Percentiles rank a stretch among this genome's conserved stretches.
phyloP scores from a whole-genome alignment of 2,797 vertebrate species.

The Scyliorhinus canicula region DNA sequence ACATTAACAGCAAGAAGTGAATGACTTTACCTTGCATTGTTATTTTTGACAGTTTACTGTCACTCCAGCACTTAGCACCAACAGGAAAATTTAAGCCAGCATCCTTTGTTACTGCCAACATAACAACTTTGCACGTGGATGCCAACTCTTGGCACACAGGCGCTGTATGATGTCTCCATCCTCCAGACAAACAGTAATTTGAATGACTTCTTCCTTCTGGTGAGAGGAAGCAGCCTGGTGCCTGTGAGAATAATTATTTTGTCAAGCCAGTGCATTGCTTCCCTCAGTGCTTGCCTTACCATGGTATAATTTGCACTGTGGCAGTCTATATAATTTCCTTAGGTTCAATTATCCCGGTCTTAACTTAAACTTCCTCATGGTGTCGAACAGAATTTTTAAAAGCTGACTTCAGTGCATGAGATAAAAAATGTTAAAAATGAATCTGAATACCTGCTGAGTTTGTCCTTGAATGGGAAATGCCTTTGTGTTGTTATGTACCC shows the following conservation, averaged over 20 bases:
- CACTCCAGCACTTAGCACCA: neutral
- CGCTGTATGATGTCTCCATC: neutral
- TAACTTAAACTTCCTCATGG: neutral
- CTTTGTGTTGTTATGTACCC: neutral
- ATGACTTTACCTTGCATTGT: neutral
- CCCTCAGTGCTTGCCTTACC: neutral
- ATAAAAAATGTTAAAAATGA: neutral
- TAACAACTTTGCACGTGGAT: conserved; percentile 10
- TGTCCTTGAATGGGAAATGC: neutral
- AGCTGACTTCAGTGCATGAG: neutral
- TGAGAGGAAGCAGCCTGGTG: conserved; percentile 24
- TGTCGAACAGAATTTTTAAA: neutral
- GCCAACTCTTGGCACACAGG: conserved; percentile 1
- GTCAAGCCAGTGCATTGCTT: neutral
- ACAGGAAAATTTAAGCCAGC: conserved; percentile 9
- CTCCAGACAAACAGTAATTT: neutral
- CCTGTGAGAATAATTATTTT: conserved; percentile 31
- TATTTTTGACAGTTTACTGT: neutral
- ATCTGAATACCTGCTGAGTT: neutral
- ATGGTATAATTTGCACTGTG: neutral
- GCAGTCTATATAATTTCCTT: neutral
- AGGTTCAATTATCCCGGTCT: neutral
- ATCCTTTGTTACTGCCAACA: conserved; percentile 2
- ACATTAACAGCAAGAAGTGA: neutral
- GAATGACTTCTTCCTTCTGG: conserved; percentile 28